Base-by-base conservation (phyloP, 2,113 vertebrate genomes). In the Irena cyanogastra region DNA sequence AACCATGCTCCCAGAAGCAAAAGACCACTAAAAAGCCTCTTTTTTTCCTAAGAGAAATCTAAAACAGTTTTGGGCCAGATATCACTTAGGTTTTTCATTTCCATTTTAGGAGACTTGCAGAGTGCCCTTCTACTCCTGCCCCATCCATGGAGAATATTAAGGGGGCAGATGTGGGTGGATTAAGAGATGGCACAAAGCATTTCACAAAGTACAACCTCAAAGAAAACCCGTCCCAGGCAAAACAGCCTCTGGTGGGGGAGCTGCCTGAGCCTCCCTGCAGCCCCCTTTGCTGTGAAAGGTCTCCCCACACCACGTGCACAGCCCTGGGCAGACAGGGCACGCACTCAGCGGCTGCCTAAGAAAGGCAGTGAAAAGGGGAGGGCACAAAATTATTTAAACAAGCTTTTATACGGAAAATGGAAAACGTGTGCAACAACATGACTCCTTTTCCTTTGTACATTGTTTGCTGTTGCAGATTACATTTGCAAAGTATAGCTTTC, bases 171-270 rank as follows among this genome's bases (percentile, higher is more conserved):
- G 26, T 20, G 72, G 41, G 37, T n/a, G 22, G 81, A 80, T 72
- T 49, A 59, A 53, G 47, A 87, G 63, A 52, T 41, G 52, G 27
- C 16, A 60, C 57, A 91, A 95, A 66, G 60, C 50, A 71, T 90
- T 95, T 96, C 85, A 63, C 68, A 91, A 96, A 89, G 94, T 96
- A 93, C 77, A 76, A 90, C 84, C 87, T 81, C 87, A 92, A 42
- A 16, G 61, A 76, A 89, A 87, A 68, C 21, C 28, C 59, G 54
- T 18, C 41, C 80, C 45, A n/a, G 61, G 78, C 26, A 74, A 88
- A 72, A 47, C 9, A 11, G 75, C 9, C 47, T 61, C 87, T 79
- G 50, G 27, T 35, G 78, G 70, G 79, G 82, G 77, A 93, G 83
- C 65, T 31, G 20, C 79, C 28, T 21, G 10, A 88, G 45, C 7